Percentiles rank a stretch among this genome's conserved stretches.
phyloP scores from a whole-genome alignment of 2,888 invertebrate genomes.

The Gonocerus acuteangulatus region DNA sequence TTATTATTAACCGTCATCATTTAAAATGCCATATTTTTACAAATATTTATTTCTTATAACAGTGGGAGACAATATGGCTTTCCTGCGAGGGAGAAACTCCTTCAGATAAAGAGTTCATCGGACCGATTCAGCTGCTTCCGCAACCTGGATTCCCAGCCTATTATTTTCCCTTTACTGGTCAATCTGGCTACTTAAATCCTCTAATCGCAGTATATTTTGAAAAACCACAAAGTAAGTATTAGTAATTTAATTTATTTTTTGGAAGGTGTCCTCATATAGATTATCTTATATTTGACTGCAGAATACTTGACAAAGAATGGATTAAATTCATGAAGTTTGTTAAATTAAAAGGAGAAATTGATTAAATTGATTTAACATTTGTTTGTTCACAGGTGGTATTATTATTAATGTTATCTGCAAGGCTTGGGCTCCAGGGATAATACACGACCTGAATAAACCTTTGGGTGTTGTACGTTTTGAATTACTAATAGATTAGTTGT shows the following conservation, averaged over 20 bases:
- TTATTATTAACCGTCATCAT: neutral
- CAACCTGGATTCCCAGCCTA: constrained; percentile 74
- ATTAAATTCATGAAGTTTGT: too few species aligned
- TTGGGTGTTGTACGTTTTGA: constrained; percentile 49
- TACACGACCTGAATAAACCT: constrained; percentile 45
- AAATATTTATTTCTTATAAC: constrained; percentile 28
- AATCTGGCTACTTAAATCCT: constrained; percentile 79
- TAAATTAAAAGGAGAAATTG: too few species aligned
- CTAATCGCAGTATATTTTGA: constrained; percentile 79
- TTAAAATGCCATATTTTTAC: too few species aligned
- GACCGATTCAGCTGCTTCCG: constrained; percentile 71
- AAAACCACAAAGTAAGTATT: constrained; percentile 70
- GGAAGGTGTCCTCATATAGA: too few species aligned
- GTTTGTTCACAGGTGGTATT: constrained; percentile 41
- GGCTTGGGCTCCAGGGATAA: constrained; percentile 46
- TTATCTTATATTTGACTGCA: too few species aligned
- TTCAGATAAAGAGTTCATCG: constrained; percentile 84
- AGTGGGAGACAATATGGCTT: constrained; percentile 80
- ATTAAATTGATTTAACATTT: too few species aligned
- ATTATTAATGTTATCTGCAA: constrained; percentile 46
- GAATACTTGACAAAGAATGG: too few species aligned
- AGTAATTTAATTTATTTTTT: too few species aligned
- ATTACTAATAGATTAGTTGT: constrained; percentile 45
- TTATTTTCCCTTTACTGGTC: constrained; percentile 79
- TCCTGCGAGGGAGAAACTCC: constrained; percentile 90